Percentiles rank a stretch among this genome's conserved stretches.
Evolutionary conservation across 2,888 invertebrate species (phyloP).

Genomic region (Periphyllus acericola): DNA sequence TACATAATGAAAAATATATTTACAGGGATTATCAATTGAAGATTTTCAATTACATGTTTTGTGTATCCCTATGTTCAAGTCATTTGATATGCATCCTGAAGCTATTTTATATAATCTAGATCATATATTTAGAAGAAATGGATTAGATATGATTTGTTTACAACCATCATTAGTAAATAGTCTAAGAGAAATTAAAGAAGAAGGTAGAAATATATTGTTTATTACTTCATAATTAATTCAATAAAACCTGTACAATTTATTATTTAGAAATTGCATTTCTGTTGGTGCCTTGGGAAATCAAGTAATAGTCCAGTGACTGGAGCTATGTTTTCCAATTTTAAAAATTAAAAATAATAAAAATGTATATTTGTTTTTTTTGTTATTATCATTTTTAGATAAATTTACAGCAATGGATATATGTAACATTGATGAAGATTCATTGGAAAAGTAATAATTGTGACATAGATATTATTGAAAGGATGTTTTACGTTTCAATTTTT

Average conservation of each 20-base stretch:
- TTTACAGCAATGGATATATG: slow-evolving; percentile 34
- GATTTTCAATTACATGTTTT: background rate
- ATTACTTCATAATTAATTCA: too few species aligned
- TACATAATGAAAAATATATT: background rate
- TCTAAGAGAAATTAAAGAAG: background rate
- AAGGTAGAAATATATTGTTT: background rate
- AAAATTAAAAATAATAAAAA: background rate
- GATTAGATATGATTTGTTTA: background rate
- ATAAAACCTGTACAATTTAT: too few species aligned
- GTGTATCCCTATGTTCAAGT: background rate
- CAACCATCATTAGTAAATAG: background rate
- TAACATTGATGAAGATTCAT: slow-evolving; percentile 30
- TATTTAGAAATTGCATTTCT: too few species aligned
- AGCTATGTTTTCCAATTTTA: background rate
- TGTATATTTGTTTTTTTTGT: background rate
- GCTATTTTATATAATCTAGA: background rate
- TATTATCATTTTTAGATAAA: slow-evolving; percentile 15
- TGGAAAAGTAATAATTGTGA: slow-evolving; percentile 5
- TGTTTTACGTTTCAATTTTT: background rate
- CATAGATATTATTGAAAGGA: background rate
- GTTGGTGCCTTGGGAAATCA: background rate
- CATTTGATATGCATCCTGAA: background rate
- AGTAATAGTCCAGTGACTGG: background rate
- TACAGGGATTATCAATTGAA: slow-evolving; percentile 17
- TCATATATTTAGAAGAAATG: background rate